Evolutionary conservation across 2,888 invertebrate species (phyloP).

Genomic region (Gandaritis pyraliata): DNA sequence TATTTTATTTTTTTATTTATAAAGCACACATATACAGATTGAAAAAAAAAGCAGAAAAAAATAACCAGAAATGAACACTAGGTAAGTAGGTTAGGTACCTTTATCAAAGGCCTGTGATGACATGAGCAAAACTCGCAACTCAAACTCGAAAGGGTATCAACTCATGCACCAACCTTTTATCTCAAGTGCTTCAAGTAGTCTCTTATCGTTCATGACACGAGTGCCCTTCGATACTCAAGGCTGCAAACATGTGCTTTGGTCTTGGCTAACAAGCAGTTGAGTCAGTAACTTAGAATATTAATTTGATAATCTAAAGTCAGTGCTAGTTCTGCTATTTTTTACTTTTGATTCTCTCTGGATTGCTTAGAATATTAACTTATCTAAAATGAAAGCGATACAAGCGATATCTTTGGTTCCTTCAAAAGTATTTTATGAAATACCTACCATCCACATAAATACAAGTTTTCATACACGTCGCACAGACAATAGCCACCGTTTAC

Average conservation of each 20-base stretch:
- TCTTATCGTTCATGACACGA: conserved; percentile 53
- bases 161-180: background rate
- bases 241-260: conserved; percentile 9
- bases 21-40: too few relatives aligned
- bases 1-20: too few relatives aligned
- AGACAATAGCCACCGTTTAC: conserved; percentile 24
- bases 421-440: conserved; percentile 1
- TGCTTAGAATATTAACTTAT: too few relatives aligned
- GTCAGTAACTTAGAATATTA: background rate
- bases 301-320: too few relatives aligned
- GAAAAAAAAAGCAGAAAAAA: too few relatives aligned
- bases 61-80: too few relatives aligned
- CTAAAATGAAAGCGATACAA: too few relatives aligned
- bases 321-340: too few relatives aligned
- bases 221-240: conserved; percentile 44
- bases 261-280: background rate
- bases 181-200: conserved; percentile 40
- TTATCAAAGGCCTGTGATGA: too few relatives aligned
- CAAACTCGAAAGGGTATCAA: background rate
- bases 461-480: background rate
- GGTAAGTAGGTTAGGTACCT: too few relatives aligned
- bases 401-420: too few relatives aligned
- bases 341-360: too few relatives aligned
- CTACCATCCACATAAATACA: background rate
- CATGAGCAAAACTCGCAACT: background rate